Conservation (phyloP, 1,140 invertebrate species). For the Nixonia krombeini region DNA sequence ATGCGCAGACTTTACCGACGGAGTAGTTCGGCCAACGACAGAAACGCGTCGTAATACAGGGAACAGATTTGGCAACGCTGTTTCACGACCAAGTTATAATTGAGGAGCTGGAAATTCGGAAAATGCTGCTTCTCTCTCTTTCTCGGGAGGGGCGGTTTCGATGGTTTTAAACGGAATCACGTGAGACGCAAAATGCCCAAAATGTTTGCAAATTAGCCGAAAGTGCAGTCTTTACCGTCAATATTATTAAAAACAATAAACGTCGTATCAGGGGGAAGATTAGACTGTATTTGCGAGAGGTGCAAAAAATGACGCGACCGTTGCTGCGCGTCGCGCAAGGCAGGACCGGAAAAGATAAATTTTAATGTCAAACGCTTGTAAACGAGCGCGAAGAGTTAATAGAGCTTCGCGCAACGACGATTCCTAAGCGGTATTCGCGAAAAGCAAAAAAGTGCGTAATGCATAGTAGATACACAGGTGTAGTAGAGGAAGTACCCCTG, state of each 20-base stretch:
- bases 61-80: conserved; percentile 42
- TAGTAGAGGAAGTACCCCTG: conserved; percentile 47
- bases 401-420: conserved; percentile 51
- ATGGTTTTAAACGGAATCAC: too few relatives aligned
- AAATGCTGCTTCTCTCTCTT: too few relatives aligned
- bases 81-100: conserved; percentile 41
- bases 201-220: too few relatives aligned
- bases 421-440: conserved; percentile 48
- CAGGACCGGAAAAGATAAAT: conserved; percentile 50
- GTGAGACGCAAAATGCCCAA: too few relatives aligned
- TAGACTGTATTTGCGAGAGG: too few relatives aligned
- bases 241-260: too few relatives aligned
- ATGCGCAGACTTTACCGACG: too few relatives aligned
- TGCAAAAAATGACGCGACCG: conserved; percentile 32
- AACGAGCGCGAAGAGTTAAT: conserved; percentile 53
- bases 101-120: too few relatives aligned
- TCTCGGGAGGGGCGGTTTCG: too few relatives aligned
- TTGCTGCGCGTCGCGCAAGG: conserved; percentile 27
- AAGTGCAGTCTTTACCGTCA: too few relatives aligned
- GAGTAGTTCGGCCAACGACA: conserved; percentile 40
- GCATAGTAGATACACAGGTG: conserved; percentile 51
- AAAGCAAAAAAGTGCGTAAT: conserved; percentile 52
- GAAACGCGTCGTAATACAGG: conserved; percentile 36
- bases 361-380: conserved; percentile 53
- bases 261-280: too few relatives aligned